phyloP scores from a whole-genome alignment of 1,140 invertebrate species.

The Drosophila bifasciata region DNA sequence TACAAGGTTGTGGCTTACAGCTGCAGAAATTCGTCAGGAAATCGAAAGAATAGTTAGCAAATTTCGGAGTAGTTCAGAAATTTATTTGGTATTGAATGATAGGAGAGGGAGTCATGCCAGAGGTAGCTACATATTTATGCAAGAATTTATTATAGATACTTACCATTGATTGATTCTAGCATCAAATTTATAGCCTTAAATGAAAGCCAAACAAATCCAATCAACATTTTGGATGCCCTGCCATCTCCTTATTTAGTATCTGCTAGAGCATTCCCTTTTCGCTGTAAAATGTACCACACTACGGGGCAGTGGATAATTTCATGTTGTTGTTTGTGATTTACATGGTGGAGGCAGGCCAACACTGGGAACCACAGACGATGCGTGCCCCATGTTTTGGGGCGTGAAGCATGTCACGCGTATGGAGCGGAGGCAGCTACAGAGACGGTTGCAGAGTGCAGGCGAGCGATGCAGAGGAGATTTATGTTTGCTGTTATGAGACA shows the following conservation, averaged over 20 bases:
- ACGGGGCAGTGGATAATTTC: constrained; percentile 13
- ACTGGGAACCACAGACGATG: not conserved
- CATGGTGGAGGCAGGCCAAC: constrained; percentile 15
- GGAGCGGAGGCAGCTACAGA: constrained; percentile 22
- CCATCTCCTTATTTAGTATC: not conserved
- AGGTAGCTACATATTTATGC: no score
- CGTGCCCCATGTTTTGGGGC: constrained; percentile 33
- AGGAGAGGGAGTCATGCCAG: no score
- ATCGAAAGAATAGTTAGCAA: no score
- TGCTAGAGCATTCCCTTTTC: constrained; percentile 25
- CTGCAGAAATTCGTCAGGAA: no score
- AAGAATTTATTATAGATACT: no score
- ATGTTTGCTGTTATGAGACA: constrained; percentile 77
- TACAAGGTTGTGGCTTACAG: no score
- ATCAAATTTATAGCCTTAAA: no score
- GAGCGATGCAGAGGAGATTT: constrained; percentile 67
- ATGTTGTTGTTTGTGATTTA: constrained; percentile 29
- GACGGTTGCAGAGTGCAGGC: constrained; percentile 21
- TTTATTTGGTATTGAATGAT: no score
- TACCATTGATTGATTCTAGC: no score
- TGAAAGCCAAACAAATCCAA: no score
- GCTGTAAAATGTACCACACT: not conserved
- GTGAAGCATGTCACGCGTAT: constrained; percentile 58
- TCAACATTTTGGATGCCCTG: not conserved
- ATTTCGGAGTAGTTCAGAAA: no score